Conservation (phyloP, 2,113 vertebrate genomes). For the Poeciliopsis occidentalis region DNA sequence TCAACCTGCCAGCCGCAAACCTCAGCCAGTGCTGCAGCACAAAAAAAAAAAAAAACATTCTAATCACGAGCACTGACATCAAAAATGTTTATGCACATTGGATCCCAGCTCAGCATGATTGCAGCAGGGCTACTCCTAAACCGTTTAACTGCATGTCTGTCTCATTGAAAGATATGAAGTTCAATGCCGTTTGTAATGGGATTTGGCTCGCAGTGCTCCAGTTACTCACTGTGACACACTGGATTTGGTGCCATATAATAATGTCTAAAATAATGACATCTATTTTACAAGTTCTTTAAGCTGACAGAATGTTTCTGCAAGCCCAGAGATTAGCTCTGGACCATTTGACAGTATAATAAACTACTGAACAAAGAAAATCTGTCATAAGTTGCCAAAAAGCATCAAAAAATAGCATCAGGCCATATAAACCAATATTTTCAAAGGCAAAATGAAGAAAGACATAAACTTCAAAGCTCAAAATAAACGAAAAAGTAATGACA, state of each 20-base stretch:
- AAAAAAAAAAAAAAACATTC: background rate
- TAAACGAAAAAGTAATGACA: too few species aligned
- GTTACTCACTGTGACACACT: background rate
- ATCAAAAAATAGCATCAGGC: background rate
- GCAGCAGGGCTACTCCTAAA: slow-evolving; percentile 3
- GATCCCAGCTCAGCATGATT: slow-evolving; percentile 16
- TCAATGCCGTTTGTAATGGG: slow-evolving; percentile 15
- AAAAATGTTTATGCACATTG: slow-evolving; percentile 13
- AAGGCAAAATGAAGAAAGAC: background rate
- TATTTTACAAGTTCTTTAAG: background rate
- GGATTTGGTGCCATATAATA: background rate
- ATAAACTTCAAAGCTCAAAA: background rate
- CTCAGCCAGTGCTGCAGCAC: slow-evolving; percentile 5
- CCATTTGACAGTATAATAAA: background rate
- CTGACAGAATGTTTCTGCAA: background rate
- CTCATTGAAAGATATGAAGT: slow-evolving; percentile 4
- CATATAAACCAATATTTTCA: background rate
- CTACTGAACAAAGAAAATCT: background rate
- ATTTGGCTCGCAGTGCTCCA: slow-evolving; percentile 1
- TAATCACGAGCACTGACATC: slow-evolving; percentile 1
- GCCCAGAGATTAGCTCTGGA: background rate
- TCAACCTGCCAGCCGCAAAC: slow-evolving; percentile 13
- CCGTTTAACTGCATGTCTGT: slow-evolving; percentile 14
- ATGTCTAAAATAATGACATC: background rate
- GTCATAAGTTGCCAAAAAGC: background rate